Evolutionary conservation across 2,888 invertebrate species (phyloP).

Genomic region (Vanessa cardui): DNA sequence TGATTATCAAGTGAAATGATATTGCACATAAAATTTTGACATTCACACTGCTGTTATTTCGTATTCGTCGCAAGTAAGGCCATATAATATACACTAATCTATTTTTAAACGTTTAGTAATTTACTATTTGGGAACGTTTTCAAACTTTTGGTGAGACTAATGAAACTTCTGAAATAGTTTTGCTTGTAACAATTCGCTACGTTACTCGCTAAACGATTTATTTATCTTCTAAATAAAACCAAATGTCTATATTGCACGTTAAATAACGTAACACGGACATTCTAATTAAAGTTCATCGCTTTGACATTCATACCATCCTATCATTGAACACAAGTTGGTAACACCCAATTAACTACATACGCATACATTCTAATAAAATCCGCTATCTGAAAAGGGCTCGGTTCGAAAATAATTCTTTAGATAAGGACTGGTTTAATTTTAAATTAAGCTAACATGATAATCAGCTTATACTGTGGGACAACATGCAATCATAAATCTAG

Average conservation of each 20-base stretch:
- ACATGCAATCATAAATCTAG: slow-evolving; percentile 57
- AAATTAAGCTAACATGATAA: slow-evolving; percentile 73
- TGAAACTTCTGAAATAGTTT: slow-evolving; percentile 72
- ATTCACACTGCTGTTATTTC: slow-evolving; percentile 82
- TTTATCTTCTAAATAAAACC: slow-evolving; percentile 50
- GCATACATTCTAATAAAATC: slow-evolving; percentile 73
- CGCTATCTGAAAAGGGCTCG: slow-evolving; percentile 78
- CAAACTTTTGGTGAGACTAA: slow-evolving; percentile 78
- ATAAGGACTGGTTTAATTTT: slow-evolving; percentile 73
- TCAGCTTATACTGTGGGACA: slow-evolving; percentile 68
- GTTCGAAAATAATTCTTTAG: slow-evolving; percentile 70
- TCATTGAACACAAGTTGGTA: slow-evolving; percentile 74
- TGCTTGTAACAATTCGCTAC: slow-evolving; percentile 71
- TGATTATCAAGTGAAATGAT: slow-evolving; percentile 81
- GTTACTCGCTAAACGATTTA: slow-evolving; percentile 67
- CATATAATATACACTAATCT: slow-evolving; percentile 83
- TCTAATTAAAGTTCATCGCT: slow-evolving; percentile 82
- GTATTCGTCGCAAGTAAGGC: slow-evolving; percentile 83
- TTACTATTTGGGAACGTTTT: slow-evolving; percentile 79
- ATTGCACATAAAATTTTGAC: slow-evolving; percentile 82
- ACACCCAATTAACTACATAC: slow-evolving; percentile 74
- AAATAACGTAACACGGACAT: slow-evolving; percentile 81
- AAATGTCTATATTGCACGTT: slow-evolving; percentile 74
- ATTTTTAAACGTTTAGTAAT: slow-evolving; percentile 83
- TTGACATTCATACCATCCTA: slow-evolving; percentile 81